Percentiles rank a stretch among this genome's conserved stretches.
Conservation (phyloP, 2,797 vertebrate species). For the Sciurus carolinensis region DNA sequence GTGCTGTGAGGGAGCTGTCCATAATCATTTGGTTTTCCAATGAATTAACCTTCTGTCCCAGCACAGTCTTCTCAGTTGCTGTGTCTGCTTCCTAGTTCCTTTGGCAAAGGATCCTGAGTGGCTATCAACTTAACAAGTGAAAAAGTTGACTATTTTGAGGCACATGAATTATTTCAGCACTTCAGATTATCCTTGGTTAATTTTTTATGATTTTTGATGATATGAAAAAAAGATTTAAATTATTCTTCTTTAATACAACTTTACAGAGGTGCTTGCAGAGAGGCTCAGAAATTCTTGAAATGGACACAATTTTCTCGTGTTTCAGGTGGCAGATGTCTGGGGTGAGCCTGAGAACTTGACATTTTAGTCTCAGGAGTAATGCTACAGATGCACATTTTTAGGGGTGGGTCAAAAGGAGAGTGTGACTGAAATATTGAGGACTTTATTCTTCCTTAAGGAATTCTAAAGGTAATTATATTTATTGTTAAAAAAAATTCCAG, state of each 20-base stretch:
- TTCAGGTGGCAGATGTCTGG: conserved; percentile 75
- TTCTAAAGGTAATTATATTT: not conserved
- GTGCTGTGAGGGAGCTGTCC: conserved; percentile 50
- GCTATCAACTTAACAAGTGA: conserved; percentile 85
- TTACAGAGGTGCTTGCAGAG: conserved; percentile 74
- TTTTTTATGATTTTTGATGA: conserved; percentile 80
- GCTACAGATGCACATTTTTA: conserved; percentile 46
- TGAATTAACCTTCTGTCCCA: conserved; percentile 73
- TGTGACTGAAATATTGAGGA: not conserved
- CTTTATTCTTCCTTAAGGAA: conserved; percentile 21
- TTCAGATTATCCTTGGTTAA: conserved; percentile 81
- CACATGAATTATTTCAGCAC: conserved; percentile 78
- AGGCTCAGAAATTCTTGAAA: conserved; percentile 84
- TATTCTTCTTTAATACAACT: conserved; percentile 86
- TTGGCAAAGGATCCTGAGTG: conserved; percentile 79
- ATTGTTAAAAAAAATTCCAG: not conserved
- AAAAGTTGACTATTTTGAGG: conserved; percentile 82
- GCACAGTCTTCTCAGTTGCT: conserved; percentile 72
- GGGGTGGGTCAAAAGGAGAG: not conserved
- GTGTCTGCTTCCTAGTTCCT: conserved; percentile 71
- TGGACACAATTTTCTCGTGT: conserved; percentile 62
- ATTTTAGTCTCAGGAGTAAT: conserved; percentile 75
- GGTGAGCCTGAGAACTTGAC: conserved; percentile 74
- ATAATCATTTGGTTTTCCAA: conserved; percentile 62
- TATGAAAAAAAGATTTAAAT: conserved; percentile 86